Conservation (phyloP, 1,140 invertebrate genomes). For the Temnothorax curvispinosus region DNA sequence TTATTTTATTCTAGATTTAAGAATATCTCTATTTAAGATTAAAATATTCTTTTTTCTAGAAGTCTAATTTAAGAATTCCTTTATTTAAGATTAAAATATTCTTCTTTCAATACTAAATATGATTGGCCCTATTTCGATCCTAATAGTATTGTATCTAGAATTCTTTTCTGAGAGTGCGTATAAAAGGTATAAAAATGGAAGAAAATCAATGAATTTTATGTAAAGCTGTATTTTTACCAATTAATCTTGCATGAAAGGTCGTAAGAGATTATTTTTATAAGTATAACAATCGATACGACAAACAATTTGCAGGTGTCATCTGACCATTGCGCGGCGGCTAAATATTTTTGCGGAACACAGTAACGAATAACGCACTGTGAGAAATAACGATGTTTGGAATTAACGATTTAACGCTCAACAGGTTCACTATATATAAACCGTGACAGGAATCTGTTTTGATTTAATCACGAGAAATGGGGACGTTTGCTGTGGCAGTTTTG, state of each 20-base stretch:
- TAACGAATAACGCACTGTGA: background rate
- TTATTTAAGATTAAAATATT: too few species aligned
- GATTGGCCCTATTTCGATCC: too few species aligned
- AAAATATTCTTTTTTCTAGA: too few species aligned
- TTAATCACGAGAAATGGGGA: conserved; percentile 52
- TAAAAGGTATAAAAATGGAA: background rate
- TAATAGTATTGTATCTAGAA: too few species aligned
- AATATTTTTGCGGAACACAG: conserved; percentile 18
- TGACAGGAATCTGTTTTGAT: conserved; percentile 46
- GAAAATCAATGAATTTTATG: background rate
- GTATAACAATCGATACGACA: background rate
- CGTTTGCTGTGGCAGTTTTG: conserved; percentile 34
- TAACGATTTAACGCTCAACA: conserved; percentile 57
- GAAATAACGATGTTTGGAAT: conserved; percentile 28
- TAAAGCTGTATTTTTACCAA: background rate
- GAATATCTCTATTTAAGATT: too few species aligned
- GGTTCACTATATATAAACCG: conserved; percentile 48
- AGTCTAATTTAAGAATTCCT: too few species aligned
- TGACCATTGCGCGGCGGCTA: background rate
- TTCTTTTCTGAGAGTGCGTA: too few species aligned
- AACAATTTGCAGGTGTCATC: conserved; percentile 9
- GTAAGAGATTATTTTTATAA: background rate
- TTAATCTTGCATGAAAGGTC: conserved; percentile 6
- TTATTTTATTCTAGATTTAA: too few species aligned
- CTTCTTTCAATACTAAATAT: too few species aligned